Evolutionary conservation across 2,113 vertebrate genomes (phyloP), one percentile per base, ranked within the genome.

Genomic region (Sorex fumeus): DNA sequence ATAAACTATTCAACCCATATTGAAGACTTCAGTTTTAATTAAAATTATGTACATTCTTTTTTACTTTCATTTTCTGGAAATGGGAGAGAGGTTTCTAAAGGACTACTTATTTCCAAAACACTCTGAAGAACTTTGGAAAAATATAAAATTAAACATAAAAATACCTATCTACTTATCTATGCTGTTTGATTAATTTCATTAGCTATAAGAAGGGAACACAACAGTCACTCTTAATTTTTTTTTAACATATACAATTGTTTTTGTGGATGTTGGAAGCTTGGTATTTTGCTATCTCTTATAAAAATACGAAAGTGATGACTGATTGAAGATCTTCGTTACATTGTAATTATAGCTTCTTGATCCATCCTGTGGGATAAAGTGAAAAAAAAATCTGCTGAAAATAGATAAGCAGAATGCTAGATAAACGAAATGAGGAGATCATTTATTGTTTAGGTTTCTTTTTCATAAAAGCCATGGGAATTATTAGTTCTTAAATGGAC

Each of bases 271-370:
- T 47, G 76, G 76, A 67, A 92, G 47, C 62, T 71, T 84, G 69
- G 30, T 93, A 66, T 86, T 94, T 93, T 95, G 80, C 62, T 91
- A 84, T 78, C 36, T 57, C 82, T 91, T 79, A n/a, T 82, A 60
- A 19, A 92, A 34, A 80, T 87, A 79, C 19, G 45, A 66, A 84
- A 74, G 76, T 87, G 30, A 70, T 47, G 71, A 25, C 84, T 92
- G 93, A 96, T 84, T 91, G 80, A 87, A 88, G 71, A 91, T 45
- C 82, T 88, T 92, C 90, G 86, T 94, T 95, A 23, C 91, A 32
- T 7, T 91, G 70, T 78, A 11, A 47, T 91, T 93, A 71, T 75
- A 93, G 60, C 30, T 85, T 30, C 45, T 77, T 96, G 32, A 71
- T 91, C 72, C 76, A 3, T 88, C 71, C 88, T 89, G 2, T 78